These are phyloP conservation scores for Xestia ashworthii DNA, from an alignment of 2,888 invertebrate species.

Conservation along the genomic window DNA sequence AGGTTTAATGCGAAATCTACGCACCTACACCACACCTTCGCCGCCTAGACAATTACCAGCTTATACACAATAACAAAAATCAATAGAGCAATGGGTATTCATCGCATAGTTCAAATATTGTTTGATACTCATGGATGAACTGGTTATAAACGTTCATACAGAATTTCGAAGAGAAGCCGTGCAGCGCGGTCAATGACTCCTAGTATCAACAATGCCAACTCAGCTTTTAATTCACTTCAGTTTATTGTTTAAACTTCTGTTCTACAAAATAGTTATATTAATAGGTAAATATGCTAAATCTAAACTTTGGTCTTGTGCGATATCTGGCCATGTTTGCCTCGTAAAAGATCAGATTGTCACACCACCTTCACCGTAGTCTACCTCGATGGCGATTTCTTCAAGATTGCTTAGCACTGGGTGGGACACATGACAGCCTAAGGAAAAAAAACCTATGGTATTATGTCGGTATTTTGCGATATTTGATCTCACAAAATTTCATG, in stretches of 20 bases:
- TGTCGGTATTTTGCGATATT: not conserved
- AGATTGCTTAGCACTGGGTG: too few relatives aligned
- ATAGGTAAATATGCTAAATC: slow-evolving; percentile 1
- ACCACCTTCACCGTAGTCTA: too few relatives aligned
- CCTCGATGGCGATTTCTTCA: too few relatives aligned
- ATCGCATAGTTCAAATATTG: slow-evolving; percentile 62
- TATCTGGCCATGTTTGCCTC: too few relatives aligned
- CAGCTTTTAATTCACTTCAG: slow-evolving; percentile 35
- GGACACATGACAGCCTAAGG: too few relatives aligned
- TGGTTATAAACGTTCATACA: slow-evolving; percentile 56
- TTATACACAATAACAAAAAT: slow-evolving; percentile 78
- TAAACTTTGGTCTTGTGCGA: not conserved
- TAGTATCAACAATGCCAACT: slow-evolving; percentile 49
- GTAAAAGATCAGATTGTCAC: too few relatives aligned
- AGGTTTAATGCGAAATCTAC: slow-evolving; percentile 78
- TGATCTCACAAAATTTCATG: slow-evolving; percentile 12
- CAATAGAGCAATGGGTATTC: slow-evolving; percentile 73
- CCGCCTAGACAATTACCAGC: slow-evolving; percentile 77
- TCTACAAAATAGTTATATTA: not conserved
- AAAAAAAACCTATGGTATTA: not conserved
- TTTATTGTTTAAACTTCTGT: not conserved
- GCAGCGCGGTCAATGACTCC: slow-evolving; percentile 55
- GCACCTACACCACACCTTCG: slow-evolving; percentile 39
- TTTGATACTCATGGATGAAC: slow-evolving; percentile 65
- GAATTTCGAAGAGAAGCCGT: slow-evolving; percentile 44